Base-by-base conservation (phyloP, 2,888 invertebrate species). In the Linnaemya tessellans region DNA sequence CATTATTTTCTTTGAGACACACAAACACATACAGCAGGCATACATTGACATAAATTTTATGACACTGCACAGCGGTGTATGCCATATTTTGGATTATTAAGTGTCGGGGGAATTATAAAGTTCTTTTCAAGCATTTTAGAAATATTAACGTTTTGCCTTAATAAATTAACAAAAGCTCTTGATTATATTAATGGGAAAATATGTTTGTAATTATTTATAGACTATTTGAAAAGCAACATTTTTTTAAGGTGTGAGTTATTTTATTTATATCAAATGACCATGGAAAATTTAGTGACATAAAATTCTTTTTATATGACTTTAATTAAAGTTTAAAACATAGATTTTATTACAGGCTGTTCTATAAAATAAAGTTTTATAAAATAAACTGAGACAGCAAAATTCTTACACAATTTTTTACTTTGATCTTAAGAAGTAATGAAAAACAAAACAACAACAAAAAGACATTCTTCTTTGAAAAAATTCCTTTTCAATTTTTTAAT, bases 181-280 rank as follows among this genome's bases (percentile, higher is more conserved):
- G 49, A 80, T 80, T 80, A 67, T 58, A 54, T 67, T 60, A 58
- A 80, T 65, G 22, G 30, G 7, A 15, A 25, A 10, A 60, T 35
- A 0, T 3, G 7, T 51, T 20, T 10, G 15, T 30, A 43, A 13
- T 15, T 43, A 73, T 67, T 71, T 60, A 41, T 58, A 38, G 49
- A 11, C 11, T 41, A 13, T 35, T 58, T 51, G 51, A 46, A 5
- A 9, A 35, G 0, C 1, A 15, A 41, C 4, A 43, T 38, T 60
- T 70, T 80, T 65, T 84, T 70, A 51, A 80, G 80, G 80, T 80
- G 75, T 80, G 84, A 77, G 58, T 75, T 64, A 49, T 58, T 73
- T 65, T 49, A 8, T 54, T 64, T 35, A 9, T 46, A 49, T 46
- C 11, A 46, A 65, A 80, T 73, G 73, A 58, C 65, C 80, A 18